These are phyloP conservation scores for Patella depressa DNA, from an alignment of 2,888 invertebrate genomes.

Conservation along the genomic window DNA sequence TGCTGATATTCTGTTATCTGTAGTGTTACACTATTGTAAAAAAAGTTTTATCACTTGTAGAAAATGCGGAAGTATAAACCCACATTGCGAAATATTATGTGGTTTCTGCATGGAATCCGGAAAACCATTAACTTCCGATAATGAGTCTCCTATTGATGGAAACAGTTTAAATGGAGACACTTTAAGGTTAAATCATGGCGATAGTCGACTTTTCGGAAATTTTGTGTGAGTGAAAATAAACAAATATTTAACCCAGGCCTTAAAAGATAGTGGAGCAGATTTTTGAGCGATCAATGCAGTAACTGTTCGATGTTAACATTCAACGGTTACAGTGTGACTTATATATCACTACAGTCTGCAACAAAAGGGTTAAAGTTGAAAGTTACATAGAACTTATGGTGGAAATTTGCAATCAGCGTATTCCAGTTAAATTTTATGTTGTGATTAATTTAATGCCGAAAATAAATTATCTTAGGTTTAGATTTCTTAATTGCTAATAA, in stretches of 20 bases:
- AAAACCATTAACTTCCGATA: background rate
- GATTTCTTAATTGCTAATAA: conserved; percentile 1
- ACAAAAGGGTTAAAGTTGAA: conserved; percentile 6
- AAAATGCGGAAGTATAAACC: background rate
- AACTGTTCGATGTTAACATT: background rate
- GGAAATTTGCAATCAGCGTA: background rate
- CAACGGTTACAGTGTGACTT: background rate
- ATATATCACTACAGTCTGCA: conserved; percentile 10
- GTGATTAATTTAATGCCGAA: conserved; percentile 1
- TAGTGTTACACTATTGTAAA: no score
- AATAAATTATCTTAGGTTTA: conserved; percentile 1
- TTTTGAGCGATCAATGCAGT: conserved; percentile 2
- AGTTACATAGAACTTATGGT: conserved; percentile 6
- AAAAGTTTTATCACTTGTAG: background rate
- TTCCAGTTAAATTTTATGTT: conserved; percentile 12
- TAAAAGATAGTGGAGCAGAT: conserved; percentile 14
- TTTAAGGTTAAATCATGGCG: background rate
- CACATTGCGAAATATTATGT: background rate
- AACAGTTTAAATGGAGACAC: background rate
- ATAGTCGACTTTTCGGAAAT: background rate
- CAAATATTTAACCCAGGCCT: conserved; percentile 2
- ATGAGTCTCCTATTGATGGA: conserved; percentile 4
- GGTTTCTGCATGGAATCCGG: background rate
- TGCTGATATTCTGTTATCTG: no score
- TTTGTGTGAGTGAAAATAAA: background rate